Conservation (phyloP, 1,140 invertebrate genomes). For the Matsumurasca onukii region DNA sequence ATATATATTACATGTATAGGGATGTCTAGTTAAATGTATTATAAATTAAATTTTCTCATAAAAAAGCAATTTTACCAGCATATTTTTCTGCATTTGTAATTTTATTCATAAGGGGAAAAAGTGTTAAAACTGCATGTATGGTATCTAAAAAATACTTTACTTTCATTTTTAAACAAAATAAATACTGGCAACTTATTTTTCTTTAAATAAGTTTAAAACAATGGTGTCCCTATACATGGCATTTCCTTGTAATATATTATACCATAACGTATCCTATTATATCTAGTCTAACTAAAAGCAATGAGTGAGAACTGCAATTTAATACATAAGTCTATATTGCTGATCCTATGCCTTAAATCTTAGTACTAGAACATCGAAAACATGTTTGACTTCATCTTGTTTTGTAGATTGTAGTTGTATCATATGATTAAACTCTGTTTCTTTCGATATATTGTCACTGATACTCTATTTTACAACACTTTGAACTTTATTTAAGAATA, state of each 20-base stretch:
- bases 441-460: conserved; percentile 20
- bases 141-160: too few species aligned
- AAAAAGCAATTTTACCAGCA: too few species aligned
- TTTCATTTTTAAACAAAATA: too few species aligned
- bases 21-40: too few species aligned
- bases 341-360: conserved; percentile 27
- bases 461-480: conserved; percentile 27
- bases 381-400: conserved; percentile 20
- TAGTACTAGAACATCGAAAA: conserved; percentile 26
- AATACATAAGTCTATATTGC: conserved; percentile 23
- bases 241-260: conserved; percentile 24
- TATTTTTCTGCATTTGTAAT: too few species aligned
- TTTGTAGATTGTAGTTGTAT: conserved; percentile 19
- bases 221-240: background rate
- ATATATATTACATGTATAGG: too few species aligned
- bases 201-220: too few species aligned
- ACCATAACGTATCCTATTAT: conserved; percentile 17
- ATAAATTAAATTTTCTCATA: too few species aligned
- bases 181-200: too few species aligned
- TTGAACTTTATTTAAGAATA: conserved; percentile 25
- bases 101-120: too few species aligned
- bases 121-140: too few species aligned
- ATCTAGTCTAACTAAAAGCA: conserved; percentile 27
- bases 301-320: conserved; percentile 27
- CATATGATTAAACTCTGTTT: conserved; percentile 11